These are phyloP conservation scores for Himalopsyche tibetana DNA, from an alignment of 2,888 invertebrate species.

Conservation along the genomic window DNA sequence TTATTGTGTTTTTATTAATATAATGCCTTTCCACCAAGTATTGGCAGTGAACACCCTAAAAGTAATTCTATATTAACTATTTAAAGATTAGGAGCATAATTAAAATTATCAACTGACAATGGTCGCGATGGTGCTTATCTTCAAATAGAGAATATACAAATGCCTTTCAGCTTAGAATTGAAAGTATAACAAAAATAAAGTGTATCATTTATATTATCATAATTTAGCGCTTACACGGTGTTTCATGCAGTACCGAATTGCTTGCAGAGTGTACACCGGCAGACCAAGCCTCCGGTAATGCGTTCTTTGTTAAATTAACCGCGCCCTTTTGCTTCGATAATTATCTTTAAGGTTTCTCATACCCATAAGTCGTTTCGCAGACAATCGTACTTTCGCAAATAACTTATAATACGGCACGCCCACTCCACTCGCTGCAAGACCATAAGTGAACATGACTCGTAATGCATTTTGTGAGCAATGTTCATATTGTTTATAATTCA, in stretches of 20 bases:
- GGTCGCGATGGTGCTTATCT: no score
- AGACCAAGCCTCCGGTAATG: slow-evolving; percentile 41
- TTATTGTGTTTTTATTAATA: no score
- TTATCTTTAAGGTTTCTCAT: slow-evolving; percentile 37
- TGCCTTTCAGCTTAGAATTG: no score
- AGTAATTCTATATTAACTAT: no score
- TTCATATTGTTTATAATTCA: no score
- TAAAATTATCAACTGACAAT: no score
- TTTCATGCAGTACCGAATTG: background rate
- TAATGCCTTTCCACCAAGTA: no score
- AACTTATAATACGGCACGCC: slow-evolving; percentile 21
- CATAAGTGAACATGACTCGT: background rate
- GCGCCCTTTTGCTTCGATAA: slow-evolving; percentile 39
- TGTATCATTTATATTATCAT: background rate
- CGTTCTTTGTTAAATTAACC: slow-evolving; percentile 40
- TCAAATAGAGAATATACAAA: no score
- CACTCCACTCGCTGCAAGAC: background rate
- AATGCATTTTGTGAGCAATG: background rate
- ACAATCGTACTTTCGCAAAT: slow-evolving; percentile 38
- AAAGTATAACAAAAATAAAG: no score
- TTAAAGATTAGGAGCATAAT: no score
- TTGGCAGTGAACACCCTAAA: no score
- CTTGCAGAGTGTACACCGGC: background rate
- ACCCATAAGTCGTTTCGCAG: slow-evolving; percentile 4
- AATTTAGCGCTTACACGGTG: background rate